Evolutionary conservation across 2,113 vertebrate genomes (phyloP).

Genomic region (Conger conger): DNA sequence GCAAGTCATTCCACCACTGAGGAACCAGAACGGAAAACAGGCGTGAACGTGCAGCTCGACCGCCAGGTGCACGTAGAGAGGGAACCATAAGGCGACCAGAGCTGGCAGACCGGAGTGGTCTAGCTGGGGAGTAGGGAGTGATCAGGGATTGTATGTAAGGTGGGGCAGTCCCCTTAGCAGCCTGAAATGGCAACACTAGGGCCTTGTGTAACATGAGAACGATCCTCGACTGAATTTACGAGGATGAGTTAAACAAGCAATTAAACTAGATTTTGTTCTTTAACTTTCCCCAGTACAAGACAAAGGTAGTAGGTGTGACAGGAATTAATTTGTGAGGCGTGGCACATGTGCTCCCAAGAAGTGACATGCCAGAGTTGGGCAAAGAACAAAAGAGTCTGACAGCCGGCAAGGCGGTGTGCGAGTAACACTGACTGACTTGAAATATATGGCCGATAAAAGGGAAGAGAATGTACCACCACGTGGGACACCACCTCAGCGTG

Average conservation of each 20-base stretch:
- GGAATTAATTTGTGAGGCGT: slow-evolving; percentile 45
- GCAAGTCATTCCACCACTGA: too few relatives aligned
- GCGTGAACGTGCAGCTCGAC: too few relatives aligned
- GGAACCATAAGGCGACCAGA: too few relatives aligned
- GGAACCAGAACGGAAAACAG: too few relatives aligned
- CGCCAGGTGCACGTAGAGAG: too few relatives aligned
- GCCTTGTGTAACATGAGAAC: background rate
- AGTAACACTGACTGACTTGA: background rate
- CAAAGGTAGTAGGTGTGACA: background rate
- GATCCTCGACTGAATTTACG: background rate
- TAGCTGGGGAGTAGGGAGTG: too few relatives aligned
- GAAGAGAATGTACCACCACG: background rate
- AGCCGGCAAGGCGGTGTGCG: background rate
- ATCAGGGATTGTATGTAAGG: too few relatives aligned
- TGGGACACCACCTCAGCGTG: background rate
- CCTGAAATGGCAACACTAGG: too few relatives aligned
- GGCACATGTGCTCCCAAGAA: slow-evolving; percentile 30
- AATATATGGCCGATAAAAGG: background rate
- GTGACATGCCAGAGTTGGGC: slow-evolving; percentile 32
- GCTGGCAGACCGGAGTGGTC: too few relatives aligned
- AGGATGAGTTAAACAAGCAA: background rate
- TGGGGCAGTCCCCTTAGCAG: too few relatives aligned
- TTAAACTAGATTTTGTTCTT: background rate
- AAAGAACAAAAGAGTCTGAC: background rate
- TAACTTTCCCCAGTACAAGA: background rate